Percentiles rank a stretch among this genome's conserved stretches.
phyloP scores from a whole-genome alignment of 2,888 invertebrate species.

The Beris chalybata region DNA sequence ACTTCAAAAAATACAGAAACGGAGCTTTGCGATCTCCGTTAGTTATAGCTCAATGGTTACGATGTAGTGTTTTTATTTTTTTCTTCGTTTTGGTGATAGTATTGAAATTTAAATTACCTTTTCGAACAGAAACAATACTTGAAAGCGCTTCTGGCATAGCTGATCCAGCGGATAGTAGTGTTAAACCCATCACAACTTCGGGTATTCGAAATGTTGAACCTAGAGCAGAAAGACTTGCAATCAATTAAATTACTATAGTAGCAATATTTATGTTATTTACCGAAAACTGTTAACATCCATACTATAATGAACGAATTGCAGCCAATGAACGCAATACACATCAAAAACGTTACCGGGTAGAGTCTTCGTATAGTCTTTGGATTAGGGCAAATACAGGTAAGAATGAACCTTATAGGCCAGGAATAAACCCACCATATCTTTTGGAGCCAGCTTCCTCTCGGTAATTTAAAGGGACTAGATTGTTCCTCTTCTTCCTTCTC shows the following conservation, averaged over 20 bases:
- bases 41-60: too few relatives aligned
- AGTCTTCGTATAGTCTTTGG: slow-evolving; percentile 62
- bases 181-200: slow-evolving; percentile 89
- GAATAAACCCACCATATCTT: slow-evolving; percentile 67
- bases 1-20: too few relatives aligned
- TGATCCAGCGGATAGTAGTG: slow-evolving; percentile 87
- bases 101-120: slow-evolving; percentile 61
- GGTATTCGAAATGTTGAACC: slow-evolving; percentile 77
- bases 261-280: slow-evolving; percentile 57
- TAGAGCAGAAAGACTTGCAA: slow-evolving; percentile 47
- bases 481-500: background rate
- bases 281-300: slow-evolving; percentile 89
- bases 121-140: slow-evolving; percentile 80
- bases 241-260: background rate
- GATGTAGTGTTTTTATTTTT: too few relatives aligned
- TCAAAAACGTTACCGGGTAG: slow-evolving; percentile 80
- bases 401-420: slow-evolving; percentile 70
- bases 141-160: slow-evolving; percentile 82
- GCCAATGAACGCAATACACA: slow-evolving; percentile 87
- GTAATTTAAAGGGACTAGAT: slow-evolving; percentile 57
- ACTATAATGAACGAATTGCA: slow-evolving; percentile 82
- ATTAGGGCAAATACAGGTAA: slow-evolving; percentile 73
- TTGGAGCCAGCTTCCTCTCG: slow-evolving; percentile 46
- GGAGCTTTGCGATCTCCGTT: too few relatives aligned
- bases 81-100: background rate